Evolutionary conservation across 2,888 invertebrate species (phyloP).

Genomic region (Coecobrya sp.): DNA sequence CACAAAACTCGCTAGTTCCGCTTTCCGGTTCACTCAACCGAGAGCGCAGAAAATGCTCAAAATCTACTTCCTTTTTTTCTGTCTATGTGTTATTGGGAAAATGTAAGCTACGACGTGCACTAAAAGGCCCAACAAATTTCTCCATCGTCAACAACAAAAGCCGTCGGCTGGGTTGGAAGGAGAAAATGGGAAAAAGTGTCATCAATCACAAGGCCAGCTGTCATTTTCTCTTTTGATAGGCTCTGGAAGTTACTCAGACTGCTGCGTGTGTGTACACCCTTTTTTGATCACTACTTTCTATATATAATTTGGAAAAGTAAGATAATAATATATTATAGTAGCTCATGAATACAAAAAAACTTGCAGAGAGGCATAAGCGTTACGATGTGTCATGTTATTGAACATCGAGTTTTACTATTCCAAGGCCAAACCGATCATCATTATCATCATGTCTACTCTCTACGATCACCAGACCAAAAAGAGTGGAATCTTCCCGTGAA

Average conservation of each 20-base stretch:
- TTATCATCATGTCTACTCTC: neutral
- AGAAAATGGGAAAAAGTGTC: slow-evolving; percentile 74
- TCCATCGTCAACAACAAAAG: neutral
- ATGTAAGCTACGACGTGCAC: neutral
- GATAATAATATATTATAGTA: neutral
- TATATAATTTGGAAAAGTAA: neutral
- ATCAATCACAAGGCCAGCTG: slow-evolving; percentile 77
- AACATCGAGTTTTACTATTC: neutral
- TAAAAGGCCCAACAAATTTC: neutral
- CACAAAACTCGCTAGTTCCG: slow-evolving; percentile 10
- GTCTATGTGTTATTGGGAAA: neutral
- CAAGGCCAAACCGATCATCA: slow-evolving; percentile 59
- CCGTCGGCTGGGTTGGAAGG: neutral
- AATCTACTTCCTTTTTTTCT: neutral
- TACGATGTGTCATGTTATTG: too few relatives aligned
- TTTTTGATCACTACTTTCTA: neutral
- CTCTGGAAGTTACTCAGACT: neutral
- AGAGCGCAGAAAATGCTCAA: neutral
- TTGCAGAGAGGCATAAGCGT: too few relatives aligned
- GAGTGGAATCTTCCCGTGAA: neutral
- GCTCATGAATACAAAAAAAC: too few relatives aligned
- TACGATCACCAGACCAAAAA: neutral
- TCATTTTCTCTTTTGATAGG: slow-evolving; percentile 74
- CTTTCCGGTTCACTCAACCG: neutral
- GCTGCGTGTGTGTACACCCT: slow-evolving; percentile 43